Base-by-base conservation (phyloP, 2,888 invertebrate species). In the Pseudolycoriella hygida region DNA sequence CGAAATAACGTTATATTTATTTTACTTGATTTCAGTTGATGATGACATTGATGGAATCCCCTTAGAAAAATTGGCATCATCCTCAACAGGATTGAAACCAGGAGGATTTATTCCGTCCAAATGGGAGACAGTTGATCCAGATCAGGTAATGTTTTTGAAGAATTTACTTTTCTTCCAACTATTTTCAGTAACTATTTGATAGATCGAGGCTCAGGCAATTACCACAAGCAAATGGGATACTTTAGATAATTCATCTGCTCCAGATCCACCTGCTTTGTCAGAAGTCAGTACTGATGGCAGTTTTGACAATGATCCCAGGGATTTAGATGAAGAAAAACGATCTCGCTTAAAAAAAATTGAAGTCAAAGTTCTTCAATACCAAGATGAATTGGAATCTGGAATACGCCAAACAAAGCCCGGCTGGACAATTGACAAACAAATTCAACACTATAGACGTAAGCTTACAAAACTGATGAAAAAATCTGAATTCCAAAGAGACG, bases 41-140 rank as follows among this genome's bases (percentile, higher is more conserved):
- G 80, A 80, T 50, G 84, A 84, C 58, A 73, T 84, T 34, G 84
- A 85, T 64, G 82, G 82, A 12, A 63, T 78, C 34, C 83, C 83
- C 1, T 63, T 82, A 57, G 75, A 74, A 50, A 66, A 66, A 39
- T 59, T 57, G 46, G 5, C 4, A 25, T 25, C 25, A 6, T 25
- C 25, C 5, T 19, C 15, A 20, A 19, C 30, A 18, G 39, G n/a
- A 2, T 2, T 11, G 12, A 30, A 17, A 12, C 30, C 30, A 8
- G 44, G 56, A 55, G 50, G 57, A 62, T 89, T 94, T 68, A 81
- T 90, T 47, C 85, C 87, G 8, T 93, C 93, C 2, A 87, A 90
- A 62, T 97, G 96, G 96, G 94, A 97, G 72, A 85, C 84, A 40
- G 86, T 97, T 18, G 93, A 94, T 67, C 88, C 90, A 18, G 79